phyloP scores from a whole-genome alignment of 2,113 vertebrate genomes.

The Nycticryphes semicollaris region DNA sequence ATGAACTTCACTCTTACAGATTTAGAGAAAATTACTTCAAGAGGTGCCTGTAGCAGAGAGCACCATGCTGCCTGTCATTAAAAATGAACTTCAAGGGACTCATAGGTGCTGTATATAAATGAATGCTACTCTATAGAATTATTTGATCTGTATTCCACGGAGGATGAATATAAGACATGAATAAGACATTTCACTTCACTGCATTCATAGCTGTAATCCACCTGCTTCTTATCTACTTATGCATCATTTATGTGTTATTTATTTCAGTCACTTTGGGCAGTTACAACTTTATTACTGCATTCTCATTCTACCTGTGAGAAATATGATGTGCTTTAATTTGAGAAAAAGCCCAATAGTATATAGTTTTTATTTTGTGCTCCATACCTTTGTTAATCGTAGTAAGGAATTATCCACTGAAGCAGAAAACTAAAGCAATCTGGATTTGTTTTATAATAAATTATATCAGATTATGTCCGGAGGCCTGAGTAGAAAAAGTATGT shows the following conservation, averaged over 20 bases:
- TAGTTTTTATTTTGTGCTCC: background rate
- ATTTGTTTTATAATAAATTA: constrained; percentile 51
- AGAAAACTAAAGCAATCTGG: constrained; percentile 47
- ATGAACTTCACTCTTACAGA: background rate
- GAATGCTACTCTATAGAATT: constrained; percentile 13
- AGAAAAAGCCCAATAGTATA: constrained; percentile 32
- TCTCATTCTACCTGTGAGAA: constrained; percentile 47
- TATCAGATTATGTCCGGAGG: constrained; percentile 51
- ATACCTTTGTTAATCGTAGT: constrained; percentile 43
- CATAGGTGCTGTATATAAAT: background rate
- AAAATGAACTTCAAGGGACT: constrained; percentile 2
- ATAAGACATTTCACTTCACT: constrained; percentile 35
- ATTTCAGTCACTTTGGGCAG: constrained; percentile 33
- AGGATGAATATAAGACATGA: background rate
- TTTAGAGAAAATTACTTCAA: background rate
- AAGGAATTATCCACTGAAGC: constrained; percentile 38
- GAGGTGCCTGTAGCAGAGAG: background rate
- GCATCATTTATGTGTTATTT: constrained; percentile 60
- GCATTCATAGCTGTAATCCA: constrained; percentile 31
- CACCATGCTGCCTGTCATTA: background rate
- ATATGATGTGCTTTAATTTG: constrained; percentile 37
- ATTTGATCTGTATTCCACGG: constrained; percentile 9
- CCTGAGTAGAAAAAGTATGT: constrained; percentile 37
- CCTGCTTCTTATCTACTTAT: constrained; percentile 24
- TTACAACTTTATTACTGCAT: constrained; percentile 28